Percentiles rank a stretch among this genome's conserved stretches.
Evolutionary conservation across 2,888 invertebrate genomes (phyloP).

Genomic region (Dasysyrphus tricinctus): DNA sequence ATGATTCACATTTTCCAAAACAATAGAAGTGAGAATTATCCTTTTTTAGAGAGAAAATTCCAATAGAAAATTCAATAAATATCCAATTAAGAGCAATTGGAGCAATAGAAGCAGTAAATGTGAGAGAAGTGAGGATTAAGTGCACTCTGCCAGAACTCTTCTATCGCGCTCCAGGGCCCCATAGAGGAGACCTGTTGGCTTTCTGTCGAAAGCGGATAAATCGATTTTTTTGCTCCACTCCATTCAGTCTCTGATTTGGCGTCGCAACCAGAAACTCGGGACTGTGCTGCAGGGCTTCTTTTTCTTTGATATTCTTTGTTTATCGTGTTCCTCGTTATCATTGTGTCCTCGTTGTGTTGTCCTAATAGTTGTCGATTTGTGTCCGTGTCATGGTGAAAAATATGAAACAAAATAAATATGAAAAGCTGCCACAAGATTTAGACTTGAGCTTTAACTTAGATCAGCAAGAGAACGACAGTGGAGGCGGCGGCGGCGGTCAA

Average conservation of each 20-base stretch:
- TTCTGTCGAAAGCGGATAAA: conserved; percentile 50
- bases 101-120: conserved; percentile 22
- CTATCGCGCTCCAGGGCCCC: conserved; percentile 18
- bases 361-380: conserved; percentile 14
- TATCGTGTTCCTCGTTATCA: not conserved
- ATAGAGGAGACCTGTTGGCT: conserved; percentile 72
- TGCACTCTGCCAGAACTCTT: conserved; percentile 42
- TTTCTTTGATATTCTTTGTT: not conserved
- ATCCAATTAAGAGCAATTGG: conserved; percentile 13
- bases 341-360: conserved; percentile 7
- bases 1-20: conserved; percentile 61
- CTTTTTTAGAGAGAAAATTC: not conserved
- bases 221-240: conserved; percentile 54
- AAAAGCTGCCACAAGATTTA: conserved; percentile 83
- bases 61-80: conserved; percentile 44
- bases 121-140: conserved; percentile 35
- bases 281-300: not conserved
- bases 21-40: conserved; percentile 29
- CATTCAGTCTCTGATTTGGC: conserved; percentile 4
- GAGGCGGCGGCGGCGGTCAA: conserved; percentile 79
- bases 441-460: conserved; percentile 80
- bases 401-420: conserved; percentile 83
- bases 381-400: conserved; percentile 68
- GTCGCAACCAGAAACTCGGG: not conserved
- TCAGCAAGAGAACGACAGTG: conserved; percentile 73